Evolutionary conservation across 2,113 vertebrate genomes (phyloP).

Genomic region (Lampris incognitus): DNA sequence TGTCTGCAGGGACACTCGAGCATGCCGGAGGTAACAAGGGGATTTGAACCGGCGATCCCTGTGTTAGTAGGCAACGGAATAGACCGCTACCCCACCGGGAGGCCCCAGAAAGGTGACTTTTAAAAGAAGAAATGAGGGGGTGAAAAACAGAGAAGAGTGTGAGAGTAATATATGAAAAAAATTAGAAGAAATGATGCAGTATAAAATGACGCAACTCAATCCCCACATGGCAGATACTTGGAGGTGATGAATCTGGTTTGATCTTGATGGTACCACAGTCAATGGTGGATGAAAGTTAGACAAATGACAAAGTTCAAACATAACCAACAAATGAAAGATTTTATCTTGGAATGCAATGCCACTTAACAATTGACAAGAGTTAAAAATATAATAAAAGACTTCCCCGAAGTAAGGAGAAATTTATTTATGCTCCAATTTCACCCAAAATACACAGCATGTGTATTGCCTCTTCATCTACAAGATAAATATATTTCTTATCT

Average conservation of each 20-base stretch:
- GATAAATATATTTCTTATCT: constrained; percentile 39
- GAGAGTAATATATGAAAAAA: constrained; percentile 38
- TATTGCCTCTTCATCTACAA: constrained; percentile 42
- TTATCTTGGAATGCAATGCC: constrained; percentile 25
- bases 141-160: constrained; percentile 13
- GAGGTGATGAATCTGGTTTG: constrained; percentile 28
- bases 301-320: constrained; percentile 24
- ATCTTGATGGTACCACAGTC: constrained; percentile 36
- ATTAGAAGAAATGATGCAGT: not conserved
- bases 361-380: constrained; percentile 30
- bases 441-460: constrained; percentile 14
- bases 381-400: constrained; percentile 10
- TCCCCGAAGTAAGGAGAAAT: constrained; percentile 21
- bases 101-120: not conserved
- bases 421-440: constrained; percentile 47
- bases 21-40: no score
- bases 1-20: no score
- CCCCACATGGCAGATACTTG: no score
- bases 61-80: no score
- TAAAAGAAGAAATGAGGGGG: constrained; percentile 6
- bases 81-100: no score
- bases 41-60: no score
- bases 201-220: constrained; percentile 17
- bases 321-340: constrained; percentile 24
- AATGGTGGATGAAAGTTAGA: constrained; percentile 22